Evolutionary conservation across 1,140 invertebrate species (phyloP).

Genomic region (Atopsyche davidsoni): DNA sequence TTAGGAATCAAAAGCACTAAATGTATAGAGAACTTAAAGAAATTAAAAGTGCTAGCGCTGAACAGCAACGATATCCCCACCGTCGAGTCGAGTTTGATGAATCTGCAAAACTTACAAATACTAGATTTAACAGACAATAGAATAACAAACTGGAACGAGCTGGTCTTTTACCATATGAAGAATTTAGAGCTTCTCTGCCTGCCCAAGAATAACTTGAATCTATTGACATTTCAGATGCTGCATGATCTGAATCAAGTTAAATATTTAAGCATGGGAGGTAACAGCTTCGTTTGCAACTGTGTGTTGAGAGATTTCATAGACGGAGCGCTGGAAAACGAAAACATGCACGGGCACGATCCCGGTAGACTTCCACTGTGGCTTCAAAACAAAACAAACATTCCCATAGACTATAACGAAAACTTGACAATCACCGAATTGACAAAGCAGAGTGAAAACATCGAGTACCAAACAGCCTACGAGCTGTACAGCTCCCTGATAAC

Average conservation of each 20-base stretch:
- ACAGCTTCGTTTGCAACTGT: constrained; percentile 52
- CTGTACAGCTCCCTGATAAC: constrained; percentile 16
- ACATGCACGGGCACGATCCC: constrained; percentile 7
- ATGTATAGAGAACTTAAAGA: constrained; percentile 35
- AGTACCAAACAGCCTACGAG: constrained; percentile 20
- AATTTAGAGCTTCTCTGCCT: constrained; percentile 42
- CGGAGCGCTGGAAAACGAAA: constrained; percentile 35
- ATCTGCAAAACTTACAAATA: constrained; percentile 40
- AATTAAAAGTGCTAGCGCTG: constrained; percentile 42
- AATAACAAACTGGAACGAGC: constrained; percentile 45
- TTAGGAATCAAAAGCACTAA: constrained; percentile 38
- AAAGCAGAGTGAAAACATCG: constrained; percentile 11
- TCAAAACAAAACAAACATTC: constrained; percentile 1
- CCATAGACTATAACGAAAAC: neutral
- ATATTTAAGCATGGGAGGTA: constrained; percentile 43
- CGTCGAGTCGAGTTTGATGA: constrained; percentile 31
- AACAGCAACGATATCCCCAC: constrained; percentile 43
- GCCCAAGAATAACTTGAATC: constrained; percentile 48
- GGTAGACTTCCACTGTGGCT: constrained; percentile 12
- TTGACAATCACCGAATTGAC: constrained; percentile 2
- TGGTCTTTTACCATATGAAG: constrained; percentile 36
- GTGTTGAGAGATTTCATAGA: constrained; percentile 43
- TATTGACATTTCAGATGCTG: constrained; percentile 46
- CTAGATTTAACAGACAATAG: constrained; percentile 48
- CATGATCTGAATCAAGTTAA: constrained; percentile 38